Conservation (phyloP, 2,113 vertebrate genomes). For the Dipodomys spectabilis region DNA sequence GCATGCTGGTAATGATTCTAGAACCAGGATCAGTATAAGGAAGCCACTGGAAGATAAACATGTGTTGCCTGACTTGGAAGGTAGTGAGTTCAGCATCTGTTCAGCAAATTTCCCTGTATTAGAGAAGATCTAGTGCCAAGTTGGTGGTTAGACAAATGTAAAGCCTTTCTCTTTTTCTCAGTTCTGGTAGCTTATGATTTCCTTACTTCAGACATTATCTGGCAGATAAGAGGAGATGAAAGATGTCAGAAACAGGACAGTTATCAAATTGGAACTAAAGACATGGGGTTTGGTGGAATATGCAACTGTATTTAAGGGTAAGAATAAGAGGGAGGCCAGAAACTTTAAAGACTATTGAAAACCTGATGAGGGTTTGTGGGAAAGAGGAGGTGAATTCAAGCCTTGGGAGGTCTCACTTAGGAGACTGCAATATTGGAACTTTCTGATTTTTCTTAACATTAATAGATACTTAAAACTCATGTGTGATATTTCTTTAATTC, state of each 20-base stretch:
- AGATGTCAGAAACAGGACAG: conserved; percentile 4
- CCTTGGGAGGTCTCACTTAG: background rate
- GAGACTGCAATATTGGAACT: background rate
- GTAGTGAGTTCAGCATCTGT: background rate
- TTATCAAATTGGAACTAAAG: background rate
- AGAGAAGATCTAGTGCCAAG: background rate
- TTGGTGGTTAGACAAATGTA: background rate
- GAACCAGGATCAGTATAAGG: background rate
- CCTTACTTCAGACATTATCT: background rate
- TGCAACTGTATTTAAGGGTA: background rate
- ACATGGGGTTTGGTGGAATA: background rate
- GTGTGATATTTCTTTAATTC: background rate
- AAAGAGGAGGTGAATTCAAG: background rate
- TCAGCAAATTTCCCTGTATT: background rate
- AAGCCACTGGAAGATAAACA: background rate
- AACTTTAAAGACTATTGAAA: background rate
- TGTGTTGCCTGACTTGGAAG: background rate
- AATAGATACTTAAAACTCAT: conserved; percentile 21
- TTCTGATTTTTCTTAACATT: background rate
- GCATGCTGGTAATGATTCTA: conserved; percentile 10
- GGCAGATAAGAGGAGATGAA: background rate
- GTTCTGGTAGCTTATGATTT: background rate
- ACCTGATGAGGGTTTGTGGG: no score
- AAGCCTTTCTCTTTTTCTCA: background rate
- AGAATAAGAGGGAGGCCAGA: background rate